These are phyloP conservation scores for Diglossa cyanea DNA, from an alignment of 2,797 vertebrate species.

Conservation along the genomic window DNA sequence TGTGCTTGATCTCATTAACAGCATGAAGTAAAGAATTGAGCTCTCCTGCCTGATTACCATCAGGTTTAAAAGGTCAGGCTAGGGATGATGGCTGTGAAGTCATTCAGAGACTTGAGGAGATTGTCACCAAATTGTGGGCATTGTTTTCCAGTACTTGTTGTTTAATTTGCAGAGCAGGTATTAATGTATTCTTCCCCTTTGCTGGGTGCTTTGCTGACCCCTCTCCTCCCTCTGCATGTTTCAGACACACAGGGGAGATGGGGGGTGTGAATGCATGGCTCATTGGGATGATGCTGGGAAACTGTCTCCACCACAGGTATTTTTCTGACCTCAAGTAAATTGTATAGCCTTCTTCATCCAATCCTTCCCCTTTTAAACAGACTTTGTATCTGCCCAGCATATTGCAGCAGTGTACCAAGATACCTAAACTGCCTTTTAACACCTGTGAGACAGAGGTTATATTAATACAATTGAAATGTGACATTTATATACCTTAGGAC, in stretches of 20 bases:
- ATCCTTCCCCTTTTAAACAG: background rate
- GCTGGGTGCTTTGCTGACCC: background rate
- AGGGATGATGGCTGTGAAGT: background rate
- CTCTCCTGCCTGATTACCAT: background rate
- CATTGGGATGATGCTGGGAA: background rate
- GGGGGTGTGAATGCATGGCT: background rate
- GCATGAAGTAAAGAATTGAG: background rate
- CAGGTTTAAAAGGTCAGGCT: background rate
- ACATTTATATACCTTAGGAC: background rate
- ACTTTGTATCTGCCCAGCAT: background rate
- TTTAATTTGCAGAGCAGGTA: background rate
- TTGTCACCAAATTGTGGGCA: background rate
- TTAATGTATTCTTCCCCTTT: background rate
- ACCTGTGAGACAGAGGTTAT: background rate
- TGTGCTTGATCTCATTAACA: background rate
- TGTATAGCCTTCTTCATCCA: background rate
- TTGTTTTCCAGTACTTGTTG: background rate
- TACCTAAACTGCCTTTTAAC: background rate
- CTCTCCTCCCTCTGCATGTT: background rate
- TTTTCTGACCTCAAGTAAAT: background rate
- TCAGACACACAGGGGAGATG: background rate
- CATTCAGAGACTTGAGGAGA: background rate
- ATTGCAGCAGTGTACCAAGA: background rate
- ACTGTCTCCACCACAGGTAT: background rate
- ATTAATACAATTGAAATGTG: background rate